Percentiles rank a stretch among this genome's conserved stretches.
Conservation (phyloP, 1,140 invertebrate species). For the Tetragnatha versicolor region DNA sequence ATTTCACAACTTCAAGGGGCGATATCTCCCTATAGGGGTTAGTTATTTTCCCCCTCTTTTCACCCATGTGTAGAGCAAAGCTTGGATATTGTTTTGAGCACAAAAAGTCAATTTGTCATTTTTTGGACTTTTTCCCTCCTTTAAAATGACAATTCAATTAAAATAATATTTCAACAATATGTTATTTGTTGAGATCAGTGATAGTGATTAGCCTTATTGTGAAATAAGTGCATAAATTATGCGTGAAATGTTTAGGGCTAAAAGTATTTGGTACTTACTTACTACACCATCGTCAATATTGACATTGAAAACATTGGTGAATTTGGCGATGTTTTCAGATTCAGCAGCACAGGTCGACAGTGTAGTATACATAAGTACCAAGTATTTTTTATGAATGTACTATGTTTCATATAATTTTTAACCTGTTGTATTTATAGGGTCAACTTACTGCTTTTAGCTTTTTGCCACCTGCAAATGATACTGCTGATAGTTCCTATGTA, state of each 20-base stretch:
- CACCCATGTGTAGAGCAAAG: too few species aligned
- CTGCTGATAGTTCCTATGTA: constrained; percentile 5
- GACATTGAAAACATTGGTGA: background rate
- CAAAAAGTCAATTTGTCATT: too few species aligned
- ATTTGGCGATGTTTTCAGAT: background rate
- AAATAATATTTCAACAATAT: too few species aligned
- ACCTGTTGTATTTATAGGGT: constrained; percentile 17
- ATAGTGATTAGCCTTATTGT: too few species aligned
- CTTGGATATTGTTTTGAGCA: too few species aligned
- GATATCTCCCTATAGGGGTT: too few species aligned
- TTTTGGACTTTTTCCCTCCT: too few species aligned
- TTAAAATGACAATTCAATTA: too few species aligned
- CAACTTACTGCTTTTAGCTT: constrained; percentile 11
- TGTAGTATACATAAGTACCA: background rate
- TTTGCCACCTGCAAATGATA: constrained; percentile 19
- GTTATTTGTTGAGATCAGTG: too few species aligned
- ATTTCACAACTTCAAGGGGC: too few species aligned
- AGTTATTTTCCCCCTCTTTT: too few species aligned
- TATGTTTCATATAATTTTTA: background rate
- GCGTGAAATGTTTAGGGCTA: background rate
- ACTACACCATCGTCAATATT: background rate
- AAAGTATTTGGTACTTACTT: background rate
- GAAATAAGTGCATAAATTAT: too few species aligned
- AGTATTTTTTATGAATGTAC: background rate
- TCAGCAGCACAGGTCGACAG: background rate